phyloP scores from a whole-genome alignment of 2,888 invertebrate species.

The Muschampia plurimacula region DNA sequence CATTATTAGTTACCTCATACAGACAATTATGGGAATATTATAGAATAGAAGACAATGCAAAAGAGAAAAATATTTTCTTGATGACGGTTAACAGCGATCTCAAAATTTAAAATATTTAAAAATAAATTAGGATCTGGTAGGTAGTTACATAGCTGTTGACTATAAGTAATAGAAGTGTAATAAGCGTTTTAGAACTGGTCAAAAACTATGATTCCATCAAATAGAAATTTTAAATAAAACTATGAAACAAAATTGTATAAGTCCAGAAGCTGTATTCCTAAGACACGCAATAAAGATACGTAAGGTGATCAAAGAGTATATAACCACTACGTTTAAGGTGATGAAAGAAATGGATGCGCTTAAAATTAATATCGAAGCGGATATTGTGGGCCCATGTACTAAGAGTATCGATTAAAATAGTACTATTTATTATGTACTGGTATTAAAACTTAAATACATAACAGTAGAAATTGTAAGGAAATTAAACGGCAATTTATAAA shows the following conservation, averaged over 20 bases:
- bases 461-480: too few relatives aligned
- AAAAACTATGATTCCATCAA: too few relatives aligned
- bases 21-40: slow-evolving; percentile 25
- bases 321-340: too few relatives aligned
- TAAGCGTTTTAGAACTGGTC: too few relatives aligned
- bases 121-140: too few relatives aligned
- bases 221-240: too few relatives aligned
- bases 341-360: neutral
- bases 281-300: neutral
- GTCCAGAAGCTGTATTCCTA: neutral
- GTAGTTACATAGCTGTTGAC: too few relatives aligned
- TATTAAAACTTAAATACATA: too few relatives aligned
- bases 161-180: too few relatives aligned
- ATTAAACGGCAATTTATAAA: too few relatives aligned
- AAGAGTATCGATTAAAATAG: neutral
- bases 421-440: too few relatives aligned
- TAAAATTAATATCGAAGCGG: slow-evolving; percentile 10
- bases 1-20: slow-evolving; percentile 19
- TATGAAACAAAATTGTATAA: neutral
- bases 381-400: slow-evolving; percentile 1
- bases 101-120: neutral
- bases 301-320: neutral
- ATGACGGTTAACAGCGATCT: neutral
- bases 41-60: slow-evolving; percentile 19
- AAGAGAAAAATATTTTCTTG: slow-evolving; percentile 6